Evolutionary conservation across 2,888 invertebrate genomes (phyloP).

Genomic region (Gari tellinella): DNA sequence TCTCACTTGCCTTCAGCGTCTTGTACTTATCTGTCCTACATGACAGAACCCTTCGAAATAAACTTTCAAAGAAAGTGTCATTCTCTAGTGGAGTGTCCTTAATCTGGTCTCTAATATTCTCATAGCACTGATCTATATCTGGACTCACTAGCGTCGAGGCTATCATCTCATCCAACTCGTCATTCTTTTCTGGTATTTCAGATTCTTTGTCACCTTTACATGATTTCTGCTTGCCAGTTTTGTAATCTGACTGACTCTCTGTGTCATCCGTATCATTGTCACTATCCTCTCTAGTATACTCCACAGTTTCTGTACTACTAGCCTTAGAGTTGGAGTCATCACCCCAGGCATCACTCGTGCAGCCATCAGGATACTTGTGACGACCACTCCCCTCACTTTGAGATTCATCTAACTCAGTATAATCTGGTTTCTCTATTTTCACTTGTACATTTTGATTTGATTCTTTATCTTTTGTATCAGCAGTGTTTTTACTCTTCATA

Average conservation of each 20-base stretch:
- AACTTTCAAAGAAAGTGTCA: conserved; percentile 42
- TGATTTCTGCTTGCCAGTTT: too few species aligned
- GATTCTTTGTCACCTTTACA: not conserved
- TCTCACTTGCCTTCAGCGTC: conserved; percentile 51
- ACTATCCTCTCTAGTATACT: too few species aligned
- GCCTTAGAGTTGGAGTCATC: too few species aligned
- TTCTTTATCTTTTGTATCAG: too few species aligned
- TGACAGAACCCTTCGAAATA: conserved; percentile 47
- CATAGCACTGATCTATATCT: conserved; percentile 47
- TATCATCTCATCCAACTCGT: conserved; percentile 52
- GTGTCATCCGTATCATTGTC: not conserved
- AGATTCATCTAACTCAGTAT: too few species aligned
- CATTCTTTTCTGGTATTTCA: conserved; percentile 1
- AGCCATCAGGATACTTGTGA: too few species aligned
- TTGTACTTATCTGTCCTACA: conserved; percentile 54
- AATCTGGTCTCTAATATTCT: conserved; percentile 41
- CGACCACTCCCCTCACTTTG: too few species aligned
- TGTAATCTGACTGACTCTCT: not conserved
- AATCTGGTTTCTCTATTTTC: too few species aligned
- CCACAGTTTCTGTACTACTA: too few species aligned
- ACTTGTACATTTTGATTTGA: too few species aligned
- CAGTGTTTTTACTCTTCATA: too few species aligned
- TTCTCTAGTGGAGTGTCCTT: conserved; percentile 31
- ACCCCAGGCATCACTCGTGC: too few species aligned
- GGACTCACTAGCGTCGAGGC: conserved; percentile 40